These are phyloP conservation scores for Takifugu bimaculatus DNA, from an alignment of 2,113 vertebrate species.

Conservation along the genomic window DNA sequence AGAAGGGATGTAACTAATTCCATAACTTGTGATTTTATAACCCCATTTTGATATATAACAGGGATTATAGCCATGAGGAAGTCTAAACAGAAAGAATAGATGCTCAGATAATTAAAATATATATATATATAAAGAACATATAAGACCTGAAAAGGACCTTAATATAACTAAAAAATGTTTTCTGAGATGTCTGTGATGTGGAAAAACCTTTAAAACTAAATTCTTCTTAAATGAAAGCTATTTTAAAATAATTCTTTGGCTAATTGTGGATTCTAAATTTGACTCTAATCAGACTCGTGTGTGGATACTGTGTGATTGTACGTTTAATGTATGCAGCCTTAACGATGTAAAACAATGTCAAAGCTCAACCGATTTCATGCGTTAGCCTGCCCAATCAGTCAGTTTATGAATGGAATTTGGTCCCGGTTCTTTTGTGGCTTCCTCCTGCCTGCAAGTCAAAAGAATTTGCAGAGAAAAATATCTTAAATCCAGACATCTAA, in stretches of 20 bases:
- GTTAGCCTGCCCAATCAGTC: neutral
- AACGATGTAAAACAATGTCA: neutral
- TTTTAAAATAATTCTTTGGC: neutral
- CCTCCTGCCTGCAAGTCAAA: neutral
- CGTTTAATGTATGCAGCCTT: too few species aligned
- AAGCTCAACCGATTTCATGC: too few species aligned
- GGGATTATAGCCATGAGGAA: too few species aligned
- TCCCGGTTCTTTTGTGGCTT: neutral
- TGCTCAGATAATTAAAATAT: neutral
- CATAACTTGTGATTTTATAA: too few species aligned
- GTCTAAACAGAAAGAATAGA: neutral
- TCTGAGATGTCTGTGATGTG: too few species aligned
- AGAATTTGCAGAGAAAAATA: neutral
- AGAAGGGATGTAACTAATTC: slow-evolving; percentile 1
- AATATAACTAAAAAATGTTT: too few species aligned
- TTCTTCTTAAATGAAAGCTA: neutral
- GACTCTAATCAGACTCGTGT: neutral
- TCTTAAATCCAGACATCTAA: slow-evolving; percentile 10
- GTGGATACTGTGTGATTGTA: neutral
- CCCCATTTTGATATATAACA: too few species aligned
- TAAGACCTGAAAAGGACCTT: neutral
- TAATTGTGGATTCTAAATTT: too few species aligned
- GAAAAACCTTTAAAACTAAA: too few species aligned
- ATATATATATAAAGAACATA: neutral
- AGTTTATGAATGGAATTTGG: slow-evolving; percentile 37